These are phyloP conservation scores for Phylloscopus trochiloides DNA, from an alignment of 2,113 vertebrate species.

Conservation along the genomic window DNA sequence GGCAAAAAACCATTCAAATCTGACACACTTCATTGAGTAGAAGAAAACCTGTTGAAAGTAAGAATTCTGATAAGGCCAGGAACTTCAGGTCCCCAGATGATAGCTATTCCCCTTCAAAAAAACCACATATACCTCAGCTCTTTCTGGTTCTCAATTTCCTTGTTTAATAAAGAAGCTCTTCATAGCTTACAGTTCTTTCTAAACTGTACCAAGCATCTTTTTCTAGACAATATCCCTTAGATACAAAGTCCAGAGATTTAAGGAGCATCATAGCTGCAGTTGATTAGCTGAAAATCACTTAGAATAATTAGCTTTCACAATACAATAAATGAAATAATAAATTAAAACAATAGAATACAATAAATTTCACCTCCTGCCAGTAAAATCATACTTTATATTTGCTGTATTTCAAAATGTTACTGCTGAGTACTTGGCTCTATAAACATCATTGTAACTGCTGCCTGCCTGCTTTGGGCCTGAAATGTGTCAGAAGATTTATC, in stretches of 20 bases:
- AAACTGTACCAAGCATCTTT: not conserved
- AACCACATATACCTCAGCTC: not conserved
- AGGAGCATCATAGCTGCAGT: not conserved
- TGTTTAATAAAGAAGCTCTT: not conserved
- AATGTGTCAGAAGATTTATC: conserved; percentile 45
- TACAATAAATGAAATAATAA: not conserved
- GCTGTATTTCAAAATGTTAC: conserved; percentile 19
- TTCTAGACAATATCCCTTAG: not conserved
- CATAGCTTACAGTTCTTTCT: not conserved
- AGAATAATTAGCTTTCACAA: not conserved
- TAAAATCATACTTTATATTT: not conserved
- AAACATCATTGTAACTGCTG: conserved; percentile 8
- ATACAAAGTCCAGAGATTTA: not conserved
- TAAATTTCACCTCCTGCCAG: not conserved
- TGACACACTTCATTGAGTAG: not conserved
- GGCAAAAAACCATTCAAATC: not conserved
- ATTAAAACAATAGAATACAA: not conserved
- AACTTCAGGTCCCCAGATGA: not conserved
- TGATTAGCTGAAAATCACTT: not conserved
- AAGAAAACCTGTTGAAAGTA: not conserved
- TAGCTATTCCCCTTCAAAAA: not conserved
- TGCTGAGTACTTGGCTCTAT: not conserved
- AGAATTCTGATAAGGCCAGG: not conserved
- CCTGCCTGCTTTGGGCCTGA: conserved; percentile 15
- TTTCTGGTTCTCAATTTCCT: not conserved